Percentiles rank a stretch among this genome's conserved stretches.
These are phyloP conservation scores for Lepisosteus oculatus DNA, from an alignment of 2,113 vertebrate species.

Conservation along the genomic window DNA sequence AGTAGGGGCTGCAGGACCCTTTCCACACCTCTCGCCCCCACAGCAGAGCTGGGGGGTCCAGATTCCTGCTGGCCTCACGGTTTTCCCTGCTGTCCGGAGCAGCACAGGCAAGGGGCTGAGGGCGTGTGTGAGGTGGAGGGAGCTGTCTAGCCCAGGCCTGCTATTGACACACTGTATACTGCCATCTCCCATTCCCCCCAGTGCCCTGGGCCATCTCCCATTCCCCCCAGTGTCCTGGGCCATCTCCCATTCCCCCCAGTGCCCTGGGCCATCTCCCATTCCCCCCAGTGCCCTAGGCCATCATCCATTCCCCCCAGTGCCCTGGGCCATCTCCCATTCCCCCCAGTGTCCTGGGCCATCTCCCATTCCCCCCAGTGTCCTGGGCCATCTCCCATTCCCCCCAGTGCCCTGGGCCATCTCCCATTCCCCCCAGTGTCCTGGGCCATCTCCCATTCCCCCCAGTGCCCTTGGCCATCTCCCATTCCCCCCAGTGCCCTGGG, in stretches of 20 bases:
- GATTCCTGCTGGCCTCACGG: constrained; percentile 12
- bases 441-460: no score
- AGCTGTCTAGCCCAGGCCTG: constrained; percentile 46
- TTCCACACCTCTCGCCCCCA: no score
- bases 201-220: not conserved
- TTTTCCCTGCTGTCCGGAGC: constrained; percentile 16
- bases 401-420: no score
- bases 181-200: not conserved
- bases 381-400: no score
- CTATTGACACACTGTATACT: constrained; percentile 51
- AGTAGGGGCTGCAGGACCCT: constrained; percentile 12
- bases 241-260: not conserved
- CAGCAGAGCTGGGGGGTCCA: constrained; percentile 37
- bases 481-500: not conserved
- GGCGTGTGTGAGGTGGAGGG: constrained; percentile 40
- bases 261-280: not conserved
- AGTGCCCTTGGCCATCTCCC: not conserved
- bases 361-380: no score
- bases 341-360: no score
- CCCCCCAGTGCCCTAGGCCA: not conserved
- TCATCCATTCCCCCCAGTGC: not conserved
- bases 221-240: not conserved
- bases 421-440: no score
- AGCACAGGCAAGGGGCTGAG: constrained; percentile 46
- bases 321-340: not conserved